These are phyloP conservation scores for Drosophila heteroneura DNA, from an alignment of 2,888 invertebrate genomes.

Conservation along the genomic window DNA sequence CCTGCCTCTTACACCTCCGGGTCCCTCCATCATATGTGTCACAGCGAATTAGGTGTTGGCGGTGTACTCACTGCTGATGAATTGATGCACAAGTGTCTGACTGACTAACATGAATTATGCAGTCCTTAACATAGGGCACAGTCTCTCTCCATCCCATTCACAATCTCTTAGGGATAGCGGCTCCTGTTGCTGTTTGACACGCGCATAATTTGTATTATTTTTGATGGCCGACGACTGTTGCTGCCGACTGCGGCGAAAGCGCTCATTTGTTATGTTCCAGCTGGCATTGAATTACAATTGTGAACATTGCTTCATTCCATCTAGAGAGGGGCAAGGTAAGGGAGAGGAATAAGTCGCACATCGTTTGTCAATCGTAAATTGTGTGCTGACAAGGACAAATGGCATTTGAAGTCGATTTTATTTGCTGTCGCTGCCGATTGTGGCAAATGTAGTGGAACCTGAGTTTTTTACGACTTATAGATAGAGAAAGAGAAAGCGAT, in stretches of 20 bases:
- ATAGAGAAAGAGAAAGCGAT: background rate
- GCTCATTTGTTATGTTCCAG: slow-evolving; percentile 58
- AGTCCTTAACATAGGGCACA: slow-evolving; percentile 4
- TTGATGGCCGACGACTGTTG: slow-evolving; percentile 55
- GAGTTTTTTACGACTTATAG: slow-evolving; percentile 39
- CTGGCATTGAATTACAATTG: slow-evolving; percentile 63
- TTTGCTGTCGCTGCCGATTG: slow-evolving; percentile 64
- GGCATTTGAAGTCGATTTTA: slow-evolving; percentile 74
- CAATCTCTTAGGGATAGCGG: background rate
- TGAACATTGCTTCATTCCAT: slow-evolving; percentile 31
- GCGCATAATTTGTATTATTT: slow-evolving; percentile 69
- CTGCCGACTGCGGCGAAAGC: slow-evolving; percentile 15
- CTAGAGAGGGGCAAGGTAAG: too few species aligned
- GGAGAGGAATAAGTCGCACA: slow-evolving; percentile 33
- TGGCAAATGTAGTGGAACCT: slow-evolving; percentile 72
- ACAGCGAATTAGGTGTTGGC: slow-evolving; percentile 35
- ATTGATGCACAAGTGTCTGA: slow-evolving; percentile 51
- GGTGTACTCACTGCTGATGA: slow-evolving; percentile 37
- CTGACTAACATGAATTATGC: slow-evolving; percentile 40
- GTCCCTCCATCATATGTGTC: slow-evolving; percentile 46
- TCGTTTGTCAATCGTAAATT: slow-evolving; percentile 78
- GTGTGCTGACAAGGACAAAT: slow-evolving; percentile 76
- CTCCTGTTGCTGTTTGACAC: slow-evolving; percentile 47
- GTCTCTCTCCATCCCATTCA: background rate
- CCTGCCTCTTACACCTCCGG: slow-evolving; percentile 3